Evolutionary conservation across 1,140 invertebrate species (phyloP).

Genomic region (Drosophila watanabei): DNA sequence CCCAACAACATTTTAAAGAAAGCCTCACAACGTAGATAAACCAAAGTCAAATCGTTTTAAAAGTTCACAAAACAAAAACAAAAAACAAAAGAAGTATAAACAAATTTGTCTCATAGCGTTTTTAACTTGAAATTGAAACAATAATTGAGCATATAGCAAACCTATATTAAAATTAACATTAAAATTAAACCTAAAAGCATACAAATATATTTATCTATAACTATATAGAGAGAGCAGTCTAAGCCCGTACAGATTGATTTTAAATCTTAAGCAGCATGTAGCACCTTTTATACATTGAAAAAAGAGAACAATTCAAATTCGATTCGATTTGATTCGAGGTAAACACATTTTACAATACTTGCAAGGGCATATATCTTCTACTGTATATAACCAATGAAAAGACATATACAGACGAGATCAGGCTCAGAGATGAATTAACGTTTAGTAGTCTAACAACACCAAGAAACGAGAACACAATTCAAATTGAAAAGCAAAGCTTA

Average conservation of each 20-base stretch:
- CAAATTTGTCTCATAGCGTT: conserved; percentile 54
- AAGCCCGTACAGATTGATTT: conserved; percentile 70
- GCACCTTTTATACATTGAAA: conserved; percentile 71
- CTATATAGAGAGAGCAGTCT: conserved; percentile 64
- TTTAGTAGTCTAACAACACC: conserved; percentile 43
- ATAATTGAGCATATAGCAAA: conserved; percentile 75
- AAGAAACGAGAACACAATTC: conserved; percentile 47
- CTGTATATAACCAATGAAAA: conserved; percentile 34
- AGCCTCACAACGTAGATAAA: conserved; percentile 51
- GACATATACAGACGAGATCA: conserved; percentile 51
- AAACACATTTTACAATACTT: conserved; percentile 45
- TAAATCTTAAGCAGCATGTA: conserved; percentile 75
- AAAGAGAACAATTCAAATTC: conserved; percentile 31
- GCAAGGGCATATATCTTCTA: conserved; percentile 27
- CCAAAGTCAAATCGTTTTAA: conserved; percentile 51
- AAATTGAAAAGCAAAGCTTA: conserved; percentile 79
- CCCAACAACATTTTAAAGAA: conserved; percentile 39
- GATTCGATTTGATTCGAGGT: conserved; percentile 27
- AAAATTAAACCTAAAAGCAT: conserved; percentile 9
- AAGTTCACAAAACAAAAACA: conserved; percentile 30
- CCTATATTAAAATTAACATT: conserved; percentile 34
- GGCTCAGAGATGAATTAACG: conserved; percentile 54
- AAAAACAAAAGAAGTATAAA: conserved; percentile 11
- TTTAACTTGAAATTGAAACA: conserved; percentile 77
- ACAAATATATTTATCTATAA: conserved; percentile 68